These are phyloP conservation scores for Hemicordylus capensis DNA, from an alignment of 2,113 vertebrate species.

Conservation along the genomic window DNA sequence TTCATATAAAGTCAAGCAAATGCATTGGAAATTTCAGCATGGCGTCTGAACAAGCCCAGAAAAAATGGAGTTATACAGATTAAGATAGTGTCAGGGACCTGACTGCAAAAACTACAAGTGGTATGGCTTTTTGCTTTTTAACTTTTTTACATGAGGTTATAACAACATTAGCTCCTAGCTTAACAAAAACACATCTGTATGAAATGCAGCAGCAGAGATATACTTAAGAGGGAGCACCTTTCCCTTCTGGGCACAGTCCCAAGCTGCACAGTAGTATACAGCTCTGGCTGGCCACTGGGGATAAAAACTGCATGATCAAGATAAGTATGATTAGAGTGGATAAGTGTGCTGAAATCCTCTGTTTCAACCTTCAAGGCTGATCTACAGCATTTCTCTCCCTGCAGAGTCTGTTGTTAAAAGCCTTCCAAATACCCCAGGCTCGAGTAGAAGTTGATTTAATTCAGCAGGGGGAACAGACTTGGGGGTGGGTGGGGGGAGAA, in stretches of 20 bases:
- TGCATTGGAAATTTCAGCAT: not conserved
- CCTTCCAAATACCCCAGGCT: slow-evolving; percentile 11
- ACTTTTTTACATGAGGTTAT: not conserved
- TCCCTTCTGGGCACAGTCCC: slow-evolving; percentile 5
- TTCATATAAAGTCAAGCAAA: not conserved
- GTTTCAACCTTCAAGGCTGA: slow-evolving; percentile 21
- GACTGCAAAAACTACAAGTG: not conserved
- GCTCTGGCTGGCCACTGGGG: not conserved
- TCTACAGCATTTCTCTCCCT: slow-evolving; percentile 4
- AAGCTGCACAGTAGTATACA: not conserved
- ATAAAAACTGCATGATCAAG: slow-evolving; percentile 22
- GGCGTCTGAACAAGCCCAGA: not conserved
- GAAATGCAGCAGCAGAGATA: not conserved
- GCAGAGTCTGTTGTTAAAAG: slow-evolving; percentile 8
- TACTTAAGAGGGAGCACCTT: not conserved
- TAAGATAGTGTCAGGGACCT: not conserved
- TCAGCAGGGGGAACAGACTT: slow-evolving; percentile 14
- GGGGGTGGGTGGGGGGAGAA: not conserved
- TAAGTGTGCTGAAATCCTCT: slow-evolving; percentile 26
- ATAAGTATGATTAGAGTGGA: slow-evolving; percentile 33
- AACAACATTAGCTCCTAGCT: not conserved
- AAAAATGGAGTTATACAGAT: not conserved
- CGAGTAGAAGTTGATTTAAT: slow-evolving; percentile 10
- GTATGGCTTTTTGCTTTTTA: not conserved
- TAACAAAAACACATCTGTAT: not conserved